Base-by-base conservation (phyloP, 2,113 vertebrate genomes). In the Sciurus niger region DNA sequence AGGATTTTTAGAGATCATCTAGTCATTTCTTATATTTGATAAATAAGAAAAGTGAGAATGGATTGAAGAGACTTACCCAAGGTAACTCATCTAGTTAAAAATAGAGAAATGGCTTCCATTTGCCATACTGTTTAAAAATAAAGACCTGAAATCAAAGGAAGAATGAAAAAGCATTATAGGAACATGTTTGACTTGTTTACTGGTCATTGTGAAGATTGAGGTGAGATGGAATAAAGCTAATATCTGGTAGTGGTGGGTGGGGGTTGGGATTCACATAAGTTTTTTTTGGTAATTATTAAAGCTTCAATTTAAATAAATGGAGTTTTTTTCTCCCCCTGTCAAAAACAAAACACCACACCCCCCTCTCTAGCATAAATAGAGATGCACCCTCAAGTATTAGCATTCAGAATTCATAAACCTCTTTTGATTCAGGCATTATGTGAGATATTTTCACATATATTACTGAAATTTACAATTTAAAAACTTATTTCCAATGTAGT, bases 51-150 rank as follows among this genome's bases (percentile, higher is more conserved):
- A 92, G 51, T 53, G n/a, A 95, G 65, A 89, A 12, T 37, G 40
- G 37, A 90, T 95, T 84, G 60, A 92, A 89, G 77, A 90, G 90
- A 94, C 80, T 97, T 94, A 37, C 18, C 63, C 67, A 84, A 93
- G 80, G 80, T 89, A 93, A 93, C 34, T 53, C 34, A 67, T 13
- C 58, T 88, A 82, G 40, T 95, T 94, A 89, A 16, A 65, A 30
- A 43, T 32, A 95, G 78, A 90, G 13, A 70, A 73, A 84, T 88
- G 73, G 70, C 51, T 93, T 53, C 22, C 12, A 89, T 80, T 96
- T 90, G 30, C 43, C 76, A 22, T 65, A 40, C 28, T 95, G 53
- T 60, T 96, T 94, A 90, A 94, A 89, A 92, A 60, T 79, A 84
- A 89, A 88, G 92, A 84, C 32, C 43, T 70, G 83, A 80, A 76